These are phyloP conservation scores for Montipora sp. DNA, from an alignment of 64 coral and sea anemone genomes.

Conservation along the genomic window DNA sequence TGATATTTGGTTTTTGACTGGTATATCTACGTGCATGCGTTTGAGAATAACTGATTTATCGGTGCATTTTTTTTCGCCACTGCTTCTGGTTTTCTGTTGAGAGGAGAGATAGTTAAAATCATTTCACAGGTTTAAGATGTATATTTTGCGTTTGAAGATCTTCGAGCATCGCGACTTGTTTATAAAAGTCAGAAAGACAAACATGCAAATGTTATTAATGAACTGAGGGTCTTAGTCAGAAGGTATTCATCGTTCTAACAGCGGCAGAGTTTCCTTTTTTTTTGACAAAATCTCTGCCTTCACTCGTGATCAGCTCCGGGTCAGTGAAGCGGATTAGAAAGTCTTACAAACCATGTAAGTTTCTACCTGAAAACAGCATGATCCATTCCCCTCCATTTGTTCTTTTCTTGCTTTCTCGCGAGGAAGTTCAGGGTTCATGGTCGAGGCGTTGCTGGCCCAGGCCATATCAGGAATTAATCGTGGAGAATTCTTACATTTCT, in stretches of 20 bases:
- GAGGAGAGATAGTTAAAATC: no score
- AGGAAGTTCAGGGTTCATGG: not conserved
- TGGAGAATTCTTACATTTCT: not conserved
- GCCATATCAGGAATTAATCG: not conserved
- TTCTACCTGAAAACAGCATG: not conserved
- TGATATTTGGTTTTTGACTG: not conserved
- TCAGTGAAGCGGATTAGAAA: not conserved
- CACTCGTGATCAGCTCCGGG: no score
- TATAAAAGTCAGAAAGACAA: slow-evolving; percentile 2
- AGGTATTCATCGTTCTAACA: not conserved
- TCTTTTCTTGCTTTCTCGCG: not conserved
- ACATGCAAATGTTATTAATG: slow-evolving; percentile 21
- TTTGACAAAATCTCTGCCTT: not conserved
- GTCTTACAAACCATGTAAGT: not conserved
- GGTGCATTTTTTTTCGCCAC: no score
- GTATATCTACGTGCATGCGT: not conserved
- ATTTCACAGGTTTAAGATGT: no score
- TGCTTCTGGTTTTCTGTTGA: no score
- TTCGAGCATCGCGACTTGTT: not conserved
- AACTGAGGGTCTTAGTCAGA: not conserved
- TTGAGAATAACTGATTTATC: not conserved
- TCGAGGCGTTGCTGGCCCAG: not conserved
- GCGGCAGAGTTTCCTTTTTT: not conserved
- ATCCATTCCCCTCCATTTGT: not conserved
- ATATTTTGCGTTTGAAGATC: no score